These are phyloP conservation scores for Philonicus albiceps DNA, from an alignment of 2,888 invertebrate genomes.

Conservation along the genomic window DNA sequence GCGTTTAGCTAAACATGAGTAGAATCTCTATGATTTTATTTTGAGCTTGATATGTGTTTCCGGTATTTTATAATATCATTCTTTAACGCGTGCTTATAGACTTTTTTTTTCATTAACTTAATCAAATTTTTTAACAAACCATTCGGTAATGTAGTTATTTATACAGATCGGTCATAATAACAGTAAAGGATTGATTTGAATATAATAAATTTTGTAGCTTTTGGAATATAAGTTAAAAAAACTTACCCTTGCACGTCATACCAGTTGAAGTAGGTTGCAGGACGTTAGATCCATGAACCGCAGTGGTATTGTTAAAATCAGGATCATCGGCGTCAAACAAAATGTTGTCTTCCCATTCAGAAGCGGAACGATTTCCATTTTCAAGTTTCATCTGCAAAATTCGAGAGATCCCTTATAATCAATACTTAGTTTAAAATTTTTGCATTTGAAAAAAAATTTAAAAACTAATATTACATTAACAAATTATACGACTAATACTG, in stretches of 20 bases:
- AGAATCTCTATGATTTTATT: background rate
- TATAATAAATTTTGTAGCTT: background rate
- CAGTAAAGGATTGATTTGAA: too few species aligned
- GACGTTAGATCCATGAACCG: constrained; percentile 51
- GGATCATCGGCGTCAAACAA: constrained; percentile 63
- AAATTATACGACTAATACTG: too few species aligned
- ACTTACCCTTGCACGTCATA: constrained; percentile 45
- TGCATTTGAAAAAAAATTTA: background rate
- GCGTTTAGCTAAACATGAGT: background rate
- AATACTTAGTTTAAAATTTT: background rate
- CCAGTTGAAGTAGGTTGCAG: constrained; percentile 48
- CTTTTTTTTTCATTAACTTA: too few species aligned
- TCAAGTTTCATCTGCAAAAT: constrained; percentile 36
- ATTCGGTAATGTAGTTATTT: background rate
- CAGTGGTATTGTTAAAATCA: constrained; percentile 58
- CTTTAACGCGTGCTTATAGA: background rate
- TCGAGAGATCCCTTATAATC: background rate
- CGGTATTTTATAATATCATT: background rate
- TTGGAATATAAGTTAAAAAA: background rate
- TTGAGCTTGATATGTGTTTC: background rate
- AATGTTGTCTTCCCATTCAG: constrained; percentile 62
- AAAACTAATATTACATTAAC: too few species aligned
- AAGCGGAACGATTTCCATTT: constrained; percentile 49
- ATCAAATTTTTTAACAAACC: background rate
- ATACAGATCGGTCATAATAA: too few species aligned